Base-by-base conservation (phyloP, 2,113 vertebrate genomes). In the Octodon degus region DNA sequence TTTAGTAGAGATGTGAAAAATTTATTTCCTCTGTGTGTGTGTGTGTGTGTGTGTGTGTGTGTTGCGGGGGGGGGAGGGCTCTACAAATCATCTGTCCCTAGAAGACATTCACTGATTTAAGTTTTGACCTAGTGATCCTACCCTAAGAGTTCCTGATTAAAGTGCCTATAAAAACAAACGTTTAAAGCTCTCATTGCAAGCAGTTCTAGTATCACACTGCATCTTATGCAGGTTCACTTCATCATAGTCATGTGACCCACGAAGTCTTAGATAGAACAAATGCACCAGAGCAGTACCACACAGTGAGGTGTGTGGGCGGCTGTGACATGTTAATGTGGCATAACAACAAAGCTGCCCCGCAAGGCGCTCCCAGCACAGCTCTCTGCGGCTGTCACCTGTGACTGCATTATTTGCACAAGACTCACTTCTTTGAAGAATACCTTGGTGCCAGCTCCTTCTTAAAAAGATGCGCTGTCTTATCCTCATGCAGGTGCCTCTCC, bases 41-140 rank as follows among this genome's bases (percentile, higher is more conserved):
- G 55, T 58, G 55, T 43, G 43, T 43, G 43, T 43, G 43, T 43
- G n/a, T n/a, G 55, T 58, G 55, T 43, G 43, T 43, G 43, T 43
- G 43, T 43, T 43, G 43, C 43, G 43, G 43, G 6, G 55, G 55
- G 55, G 2, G 55, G 55, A 3, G 16, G 16, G 43, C 60, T 19
- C 19, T 37, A 47, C 27, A 53, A 58, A 67, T 16, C 20, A 22
- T 80, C 58, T 85, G 65, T 68, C 63, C 40, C 19, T 16, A 53
- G 5, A 72, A 85, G 50, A 76, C 58, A 82, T 53, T 47, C 76
- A 50, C 34, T 37, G 58, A 62, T 53, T 94, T 72, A 60, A 74
- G 58, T 89, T 93, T 95, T 94, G 67, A 88, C 8, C 3, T 86
- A 50, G 10, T 72, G 86, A 86, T 74, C 32, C n/a, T 91, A 58